Base-by-base conservation (phyloP, 2,888 invertebrate species). In the Pantelozetes paolii region DNA sequence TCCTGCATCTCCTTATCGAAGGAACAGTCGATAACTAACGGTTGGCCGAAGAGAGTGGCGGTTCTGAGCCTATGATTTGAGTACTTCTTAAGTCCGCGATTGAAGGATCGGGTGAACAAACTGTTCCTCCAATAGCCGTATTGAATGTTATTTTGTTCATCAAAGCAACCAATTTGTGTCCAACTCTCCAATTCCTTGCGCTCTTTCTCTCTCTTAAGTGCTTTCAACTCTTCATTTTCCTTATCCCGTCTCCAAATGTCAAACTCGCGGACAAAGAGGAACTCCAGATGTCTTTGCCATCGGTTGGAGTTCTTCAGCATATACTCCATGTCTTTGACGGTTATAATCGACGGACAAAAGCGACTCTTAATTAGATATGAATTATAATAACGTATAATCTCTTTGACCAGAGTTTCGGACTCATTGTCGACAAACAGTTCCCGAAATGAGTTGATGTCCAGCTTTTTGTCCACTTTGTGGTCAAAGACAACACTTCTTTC, bases 121-220 rank as follows among this genome's bases (percentile, higher is more conserved):
- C 50, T 30, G 26, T 74, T 74, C 26, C 70, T 30, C 70, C 70
- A 74, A 59, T 26, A 70, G 50, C 74, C 74, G 59, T 74, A 74
- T 42, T 74, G 74, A 20, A 74, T 18, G 11, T 40, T 20, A 30
- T 59, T 42, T 32, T 64, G 5, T 5, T 2, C 45, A 18, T 74
- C 71, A 42, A 74, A 74, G 42, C 70, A 70, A 11, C 74, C 74
- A 32, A 74, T 54, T 20, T 54, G 32, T 48, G 20, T 20, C 50
- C 69, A 73, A 30, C 1, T 62, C 54, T 8, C 15, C 20, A 6
- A 11, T 50, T n/a, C 11, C n/a, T n/a, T n/a, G n/a, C n/a, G 15
- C 36, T 64, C 62, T 28, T 64, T 64, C 26, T 59, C 59, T 59
- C 26, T 18, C 1, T 59, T 59, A 3, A 59, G 3, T 9, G 8